Conservation (phyloP, 2,888 invertebrate species). For the Yponomeuta malinellus region DNA sequence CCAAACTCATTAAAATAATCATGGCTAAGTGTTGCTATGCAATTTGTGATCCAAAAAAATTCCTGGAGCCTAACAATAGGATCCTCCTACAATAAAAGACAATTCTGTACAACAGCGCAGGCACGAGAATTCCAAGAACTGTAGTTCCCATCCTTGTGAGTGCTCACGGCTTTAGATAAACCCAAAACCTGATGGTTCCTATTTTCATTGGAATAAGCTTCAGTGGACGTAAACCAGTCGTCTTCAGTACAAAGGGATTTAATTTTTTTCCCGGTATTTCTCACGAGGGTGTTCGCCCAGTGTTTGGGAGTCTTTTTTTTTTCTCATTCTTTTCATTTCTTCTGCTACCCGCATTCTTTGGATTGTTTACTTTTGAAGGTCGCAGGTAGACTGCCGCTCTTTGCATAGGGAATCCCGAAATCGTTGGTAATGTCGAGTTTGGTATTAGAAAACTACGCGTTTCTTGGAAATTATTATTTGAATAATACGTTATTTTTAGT, state of each 20-base stretch:
- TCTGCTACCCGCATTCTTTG: constrained; percentile 45
- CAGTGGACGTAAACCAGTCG: neutral
- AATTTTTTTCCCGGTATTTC: constrained; percentile 52
- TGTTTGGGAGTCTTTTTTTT: constrained; percentile 38
- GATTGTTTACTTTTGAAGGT: constrained; percentile 61
- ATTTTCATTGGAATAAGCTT: neutral
- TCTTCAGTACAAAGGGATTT: constrained; percentile 34
- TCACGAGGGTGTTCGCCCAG: constrained; percentile 53
- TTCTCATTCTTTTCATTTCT: constrained; percentile 22
- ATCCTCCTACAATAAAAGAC: constrained; percentile 1
- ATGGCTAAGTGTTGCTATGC: neutral
- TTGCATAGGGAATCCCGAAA: constrained; percentile 20
- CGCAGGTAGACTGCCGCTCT: constrained; percentile 40
- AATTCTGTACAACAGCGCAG: constrained; percentile 24
- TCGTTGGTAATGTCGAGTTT: neutral
- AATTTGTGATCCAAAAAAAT: constrained; percentile 1
- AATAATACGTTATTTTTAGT: neutral
- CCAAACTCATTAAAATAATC: neutral
- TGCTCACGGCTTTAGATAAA: neutral
- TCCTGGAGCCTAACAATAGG: neutral
- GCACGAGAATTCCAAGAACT: constrained; percentile 72
- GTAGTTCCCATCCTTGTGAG: constrained; percentile 50
- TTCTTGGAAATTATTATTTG: neutral
- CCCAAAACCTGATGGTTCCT: neutral
- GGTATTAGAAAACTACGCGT: neutral